Evolutionary conservation across 1,140 invertebrate genomes (phyloP), one percentile per base, ranked within the genome.

Genomic region (Parapsyche elsis): DNA sequence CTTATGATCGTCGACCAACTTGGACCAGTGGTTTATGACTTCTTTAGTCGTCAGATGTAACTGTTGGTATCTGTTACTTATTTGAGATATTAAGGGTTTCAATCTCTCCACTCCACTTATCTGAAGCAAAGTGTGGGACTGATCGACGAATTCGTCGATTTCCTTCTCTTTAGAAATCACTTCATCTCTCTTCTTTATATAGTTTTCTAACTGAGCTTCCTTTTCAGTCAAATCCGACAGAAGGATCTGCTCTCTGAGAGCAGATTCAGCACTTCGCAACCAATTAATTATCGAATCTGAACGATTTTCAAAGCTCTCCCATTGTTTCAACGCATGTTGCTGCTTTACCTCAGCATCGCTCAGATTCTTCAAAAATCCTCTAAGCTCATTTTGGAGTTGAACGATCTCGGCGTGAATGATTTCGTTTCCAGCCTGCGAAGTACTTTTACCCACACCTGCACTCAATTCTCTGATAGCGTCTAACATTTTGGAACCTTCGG

Each of bases 81-180:
- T 93, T 89, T 98, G 96, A 0, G 95, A 94, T 19, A 98, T 94
- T 74, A 97, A 88, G 7, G 95, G 95, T 86, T 97, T 96, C 5
- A 98, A 92, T 71, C 95, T 91, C 82, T 97, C 95, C 0, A 96
- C 94, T 1, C 93, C 93, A 87, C 95, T 96, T 0, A 92, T 90
- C 85, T 97, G 94, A 0, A 97, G 90, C 67, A 98, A 88, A 24
- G 92, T 92, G 86, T 98, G 96, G n/a, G 95, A 95, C 83, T 93
- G 93, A 87, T 98, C 97, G 10, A 96, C 92, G 86, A 98, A 98
- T 26, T 92, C 90, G 88, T 98, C 97, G 79, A 98, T 94, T 84
- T 93, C 91, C 82, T 91, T 92, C 87, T 97, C 96, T 84, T 95
- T 94, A 21, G 90, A 91, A 44, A 93, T 87, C 76, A 98, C 92